Percentiles rank a stretch among this genome's conserved stretches.
These are phyloP conservation scores for Steromphala cineraria DNA, from an alignment of 2,888 invertebrate genomes.

Conservation along the genomic window DNA sequence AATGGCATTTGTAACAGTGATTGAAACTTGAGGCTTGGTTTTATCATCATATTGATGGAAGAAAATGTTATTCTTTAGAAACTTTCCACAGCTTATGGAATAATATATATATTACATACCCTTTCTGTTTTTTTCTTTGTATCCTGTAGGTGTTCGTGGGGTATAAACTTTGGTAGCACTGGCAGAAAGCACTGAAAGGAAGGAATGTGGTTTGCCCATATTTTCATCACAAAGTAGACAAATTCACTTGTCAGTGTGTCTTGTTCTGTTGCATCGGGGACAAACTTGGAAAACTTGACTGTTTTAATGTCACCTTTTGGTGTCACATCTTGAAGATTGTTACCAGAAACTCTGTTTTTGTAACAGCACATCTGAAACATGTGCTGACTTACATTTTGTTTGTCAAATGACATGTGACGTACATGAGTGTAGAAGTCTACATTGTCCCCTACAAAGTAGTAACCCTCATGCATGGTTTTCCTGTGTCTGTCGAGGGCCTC, in stretches of 20 bases:
- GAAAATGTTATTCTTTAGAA: no score
- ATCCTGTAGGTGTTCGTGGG: constrained; percentile 18
- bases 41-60: no score
- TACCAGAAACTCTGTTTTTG: constrained; percentile 28
- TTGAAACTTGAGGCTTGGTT: no score
- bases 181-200: not conserved
- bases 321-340: constrained; percentile 26
- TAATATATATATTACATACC: no score
- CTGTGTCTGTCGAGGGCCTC: no score
- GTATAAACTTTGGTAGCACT: constrained; percentile 20
- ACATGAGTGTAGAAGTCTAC: constrained; percentile 37
- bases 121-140: constrained; percentile 22
- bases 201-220: constrained; percentile 20
- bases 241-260: not conserved
- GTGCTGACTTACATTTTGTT: constrained; percentile 16
- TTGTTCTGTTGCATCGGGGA: constrained; percentile 21
- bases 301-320: constrained; percentile 18
- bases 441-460: constrained; percentile 43
- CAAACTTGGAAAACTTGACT: constrained; percentile 14
- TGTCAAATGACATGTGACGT: constrained; percentile 31
- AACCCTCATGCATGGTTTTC: constrained; percentile 15
- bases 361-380: constrained; percentile 33
- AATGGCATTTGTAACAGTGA: no score
- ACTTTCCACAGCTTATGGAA: no score
- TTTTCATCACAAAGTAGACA: constrained; percentile 5